Evolutionary conservation across 2,888 invertebrate species (phyloP).

Genomic region (Apotomis capreana): DNA sequence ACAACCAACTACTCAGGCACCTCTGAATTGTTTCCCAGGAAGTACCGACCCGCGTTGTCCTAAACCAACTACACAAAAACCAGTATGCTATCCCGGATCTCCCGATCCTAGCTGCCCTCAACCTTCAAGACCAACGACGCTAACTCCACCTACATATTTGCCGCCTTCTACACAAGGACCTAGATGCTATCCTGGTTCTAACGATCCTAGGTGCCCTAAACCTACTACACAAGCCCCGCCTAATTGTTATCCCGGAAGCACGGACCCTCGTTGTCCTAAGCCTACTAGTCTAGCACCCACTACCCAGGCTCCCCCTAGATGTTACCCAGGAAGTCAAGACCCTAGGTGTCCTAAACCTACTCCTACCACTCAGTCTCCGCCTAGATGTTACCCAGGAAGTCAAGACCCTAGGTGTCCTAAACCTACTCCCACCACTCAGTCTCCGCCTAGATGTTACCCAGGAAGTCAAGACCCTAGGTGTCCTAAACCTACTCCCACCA

Average conservation of each 20-base stretch:
- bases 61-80: constrained; percentile 44
- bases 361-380: constrained; percentile 49
- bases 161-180: constrained; percentile 49
- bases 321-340: constrained; percentile 46
- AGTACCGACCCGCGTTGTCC: constrained; percentile 47
- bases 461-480: constrained; percentile 50
- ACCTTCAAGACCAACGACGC: constrained; percentile 52
- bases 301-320: constrained; percentile 44
- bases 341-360: constrained; percentile 51
- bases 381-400: constrained; percentile 51
- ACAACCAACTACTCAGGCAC: constrained; percentile 45
- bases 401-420: constrained; percentile 51
- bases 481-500: constrained; percentile 49
- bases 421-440: constrained; percentile 46
- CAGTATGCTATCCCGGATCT: constrained; percentile 44
- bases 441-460: constrained; percentile 44
- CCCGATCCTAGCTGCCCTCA: constrained; percentile 46
- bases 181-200: constrained; percentile 50
- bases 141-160: constrained; percentile 44
- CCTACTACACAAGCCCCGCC: constrained; percentile 51
- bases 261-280: constrained; percentile 58
- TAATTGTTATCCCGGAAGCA: constrained; percentile 56
- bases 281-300: constrained; percentile 53
- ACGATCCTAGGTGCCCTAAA: constrained; percentile 56
- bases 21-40: constrained; percentile 44